Evolutionary conservation across 2,888 invertebrate genomes (phyloP), one percentile per base, ranked within the genome.

Genomic region (Megalurothrips usitatus): DNA sequence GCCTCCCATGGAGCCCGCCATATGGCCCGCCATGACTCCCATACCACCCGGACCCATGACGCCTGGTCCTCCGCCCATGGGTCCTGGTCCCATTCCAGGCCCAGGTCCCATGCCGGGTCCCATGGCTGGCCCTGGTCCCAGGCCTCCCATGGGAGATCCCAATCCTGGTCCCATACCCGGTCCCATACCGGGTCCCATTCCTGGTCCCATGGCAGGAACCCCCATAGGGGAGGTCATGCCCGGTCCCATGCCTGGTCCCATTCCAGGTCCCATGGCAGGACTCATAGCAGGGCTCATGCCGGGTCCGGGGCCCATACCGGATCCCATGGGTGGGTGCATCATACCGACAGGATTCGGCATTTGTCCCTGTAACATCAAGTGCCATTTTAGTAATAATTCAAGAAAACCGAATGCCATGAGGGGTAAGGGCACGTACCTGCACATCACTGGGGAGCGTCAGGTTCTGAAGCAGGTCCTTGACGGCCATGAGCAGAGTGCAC

Each of bases 401-500:
- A 43, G 34, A 43, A 82, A 63, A 82, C 23, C 81, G 83, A 12
- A 82, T 83, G 10, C 23, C 52, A 47, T 47, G 75, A 26, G 78
- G 34, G 14, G 49, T 12, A 28, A 26, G 80, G 11, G 68, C 47
- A 82, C 80, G 79, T 78, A 84, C 82, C 83, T 84, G 84, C 81
- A 92, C 91, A 86, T 96, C 96, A 49, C 93, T 92, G 79, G 96
- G 95, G 83, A 96, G 88, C 78, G 92, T 92, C 85, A 98, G 91
- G 89, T 95, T 96, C 68, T 93, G 91, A 81, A 98, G 88, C 82
- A 98, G 89, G 88, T 98, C 97, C 83, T 96, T 91, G 79, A 98
- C 93, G 28, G 97, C 96, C 49, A 97, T 96, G 88, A 94, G 97
- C 81, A 98, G 91, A 23, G 96, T 95, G 87, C 97, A 97, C 84